Evolutionary conservation across 2,888 invertebrate genomes (phyloP).

Genomic region (Parascotia fuliginaria): DNA sequence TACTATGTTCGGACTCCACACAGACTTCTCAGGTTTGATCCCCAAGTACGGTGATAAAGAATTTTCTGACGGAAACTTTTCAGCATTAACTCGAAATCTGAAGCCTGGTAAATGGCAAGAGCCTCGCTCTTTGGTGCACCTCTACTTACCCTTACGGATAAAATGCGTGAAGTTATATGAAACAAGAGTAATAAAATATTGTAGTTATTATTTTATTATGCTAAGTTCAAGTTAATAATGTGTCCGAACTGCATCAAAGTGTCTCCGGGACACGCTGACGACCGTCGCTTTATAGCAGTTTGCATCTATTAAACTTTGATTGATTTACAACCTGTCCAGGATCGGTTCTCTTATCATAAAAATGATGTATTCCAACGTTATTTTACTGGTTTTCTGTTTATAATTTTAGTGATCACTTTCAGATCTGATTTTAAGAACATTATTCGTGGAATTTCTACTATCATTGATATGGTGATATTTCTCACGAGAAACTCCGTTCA

Average conservation of each 20-base stretch:
- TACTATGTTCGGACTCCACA: no score
- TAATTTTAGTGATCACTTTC: background rate
- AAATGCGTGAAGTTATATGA: no score
- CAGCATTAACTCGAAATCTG: no score
- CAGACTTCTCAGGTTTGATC: no score
- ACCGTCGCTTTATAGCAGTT: constrained; percentile 37
- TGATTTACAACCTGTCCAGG: constrained; percentile 35
- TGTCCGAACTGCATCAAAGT: constrained; percentile 27
- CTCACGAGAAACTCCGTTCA: no score
- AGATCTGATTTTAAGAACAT: background rate
- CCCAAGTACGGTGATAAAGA: no score
- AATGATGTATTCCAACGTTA: constrained; percentile 5
- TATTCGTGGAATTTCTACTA: no score
- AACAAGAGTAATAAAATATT: background rate
- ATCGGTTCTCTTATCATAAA: constrained; percentile 27
- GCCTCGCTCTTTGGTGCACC: no score
- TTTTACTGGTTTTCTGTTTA: constrained; percentile 1
- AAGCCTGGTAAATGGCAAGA: no score
- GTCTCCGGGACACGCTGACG: constrained; percentile 28
- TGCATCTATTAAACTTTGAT: constrained; percentile 37
- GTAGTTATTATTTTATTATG: constrained; percentile 29
- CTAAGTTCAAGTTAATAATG: constrained; percentile 26
- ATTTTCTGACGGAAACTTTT: no score
- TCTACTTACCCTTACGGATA: no score
- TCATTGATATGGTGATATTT: no score